Conservation (phyloP, 2,113 vertebrate genomes). For the Rhinolophus ferrumequinum region DNA sequence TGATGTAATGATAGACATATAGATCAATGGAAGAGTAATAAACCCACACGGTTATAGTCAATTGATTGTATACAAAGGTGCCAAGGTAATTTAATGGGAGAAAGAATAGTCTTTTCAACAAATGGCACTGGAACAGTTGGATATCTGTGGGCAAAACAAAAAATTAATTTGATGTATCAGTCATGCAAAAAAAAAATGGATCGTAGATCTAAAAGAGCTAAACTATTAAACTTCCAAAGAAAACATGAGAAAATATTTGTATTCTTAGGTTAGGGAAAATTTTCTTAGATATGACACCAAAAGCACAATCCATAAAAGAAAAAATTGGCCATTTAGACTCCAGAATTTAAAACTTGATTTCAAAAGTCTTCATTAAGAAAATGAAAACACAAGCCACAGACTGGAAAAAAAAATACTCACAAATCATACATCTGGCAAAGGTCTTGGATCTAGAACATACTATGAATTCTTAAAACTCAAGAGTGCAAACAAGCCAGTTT, state of each 20-base stretch:
- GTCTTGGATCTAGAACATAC: not conserved
- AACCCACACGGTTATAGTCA: not conserved
- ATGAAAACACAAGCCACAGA: not conserved
- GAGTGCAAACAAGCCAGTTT: not conserved
- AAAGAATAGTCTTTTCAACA: not conserved
- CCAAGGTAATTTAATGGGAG: not conserved
- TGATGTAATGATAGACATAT: not conserved
- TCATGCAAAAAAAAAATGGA: not conserved
- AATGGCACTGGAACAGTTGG: not conserved
- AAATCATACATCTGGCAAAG: not conserved
- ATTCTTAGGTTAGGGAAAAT: not conserved
- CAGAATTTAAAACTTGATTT: not conserved
- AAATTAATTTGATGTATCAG: not conserved
- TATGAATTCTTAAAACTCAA: not conserved
- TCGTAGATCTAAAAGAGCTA: not conserved
- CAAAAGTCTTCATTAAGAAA: not conserved
- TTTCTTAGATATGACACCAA: not conserved
- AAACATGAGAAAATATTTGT: not conserved
- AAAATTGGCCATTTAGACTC: not conserved
- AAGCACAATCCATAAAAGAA: not conserved
- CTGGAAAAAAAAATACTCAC: not conserved
- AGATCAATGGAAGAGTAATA: not conserved
- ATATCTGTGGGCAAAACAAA: not conserved
- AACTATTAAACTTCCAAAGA: not conserved
- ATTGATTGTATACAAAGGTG: not conserved